A percentile compares a stretch with the other conserved stretches of the same genome.
These are phyloP conservation scores for Holothuria leucospilota DNA, from an alignment of 53 echinoderm and acorn worm species.

Conservation along the genomic window DNA sequence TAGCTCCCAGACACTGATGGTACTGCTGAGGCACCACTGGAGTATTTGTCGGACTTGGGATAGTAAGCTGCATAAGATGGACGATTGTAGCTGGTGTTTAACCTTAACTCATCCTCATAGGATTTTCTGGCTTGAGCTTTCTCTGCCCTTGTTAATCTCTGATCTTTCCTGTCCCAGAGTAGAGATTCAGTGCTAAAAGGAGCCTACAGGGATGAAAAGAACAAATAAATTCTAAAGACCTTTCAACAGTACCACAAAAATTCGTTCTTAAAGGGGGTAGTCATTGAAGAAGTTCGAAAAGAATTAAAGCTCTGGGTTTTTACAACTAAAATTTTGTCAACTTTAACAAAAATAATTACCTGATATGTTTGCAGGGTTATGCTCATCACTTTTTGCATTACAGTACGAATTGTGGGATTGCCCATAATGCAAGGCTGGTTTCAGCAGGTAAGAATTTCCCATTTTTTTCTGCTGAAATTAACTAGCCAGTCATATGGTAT, in stretches of 20 bases:
- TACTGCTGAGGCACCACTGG: neutral
- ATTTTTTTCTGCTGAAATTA: too few relatives aligned
- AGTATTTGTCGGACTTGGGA: slow-evolving; percentile 57
- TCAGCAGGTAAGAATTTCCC: too few relatives aligned
- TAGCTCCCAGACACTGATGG: neutral
- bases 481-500: too few relatives aligned
- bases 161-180: slow-evolving; percentile 77
- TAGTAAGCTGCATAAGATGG: slow-evolving; percentile 93
- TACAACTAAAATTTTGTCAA: too few relatives aligned
- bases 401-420: too few relatives aligned
- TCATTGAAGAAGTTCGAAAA: neutral
- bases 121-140: slow-evolving; percentile 86
- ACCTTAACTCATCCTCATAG: slow-evolving; percentile 90
- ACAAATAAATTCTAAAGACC: neutral
- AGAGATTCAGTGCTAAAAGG: slow-evolving; percentile 90
- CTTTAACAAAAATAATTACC: too few relatives aligned
- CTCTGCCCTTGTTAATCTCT: slow-evolving; percentile 88
- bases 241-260: neutral
- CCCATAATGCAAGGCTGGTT: too few relatives aligned
- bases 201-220: slow-evolving; percentile 57
- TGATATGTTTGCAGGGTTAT: too few relatives aligned
- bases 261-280: neutral
- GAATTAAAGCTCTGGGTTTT: too few relatives aligned
- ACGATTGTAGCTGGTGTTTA: slow-evolving; percentile 80
- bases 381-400: too few relatives aligned